Conservation (phyloP, 1,140 invertebrate species). For the Drosophila insularis region DNA sequence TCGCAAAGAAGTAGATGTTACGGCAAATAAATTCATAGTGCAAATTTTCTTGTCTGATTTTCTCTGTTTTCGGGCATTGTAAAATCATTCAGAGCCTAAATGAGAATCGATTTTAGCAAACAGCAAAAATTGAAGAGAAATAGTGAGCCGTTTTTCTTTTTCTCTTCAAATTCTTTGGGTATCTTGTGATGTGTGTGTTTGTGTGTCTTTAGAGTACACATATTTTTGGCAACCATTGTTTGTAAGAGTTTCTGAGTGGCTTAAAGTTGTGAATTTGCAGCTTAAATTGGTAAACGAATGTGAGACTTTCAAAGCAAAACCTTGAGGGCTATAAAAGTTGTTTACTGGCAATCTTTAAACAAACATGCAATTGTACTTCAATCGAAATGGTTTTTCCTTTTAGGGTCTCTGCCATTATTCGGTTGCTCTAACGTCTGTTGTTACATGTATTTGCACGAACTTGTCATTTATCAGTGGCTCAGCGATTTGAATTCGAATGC, state of each 20-base stretch:
- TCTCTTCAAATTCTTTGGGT: too few species aligned
- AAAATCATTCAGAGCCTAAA: background rate
- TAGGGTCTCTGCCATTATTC: slow-evolving; percentile 22
- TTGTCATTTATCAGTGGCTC: slow-evolving; percentile 60
- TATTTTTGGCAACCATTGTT: too few species aligned
- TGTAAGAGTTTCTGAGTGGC: too few species aligned
- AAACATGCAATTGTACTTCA: background rate
- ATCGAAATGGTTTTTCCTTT: slow-evolving; percentile 16
- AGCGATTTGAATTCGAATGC: slow-evolving; percentile 52
- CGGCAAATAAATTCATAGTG: background rate
- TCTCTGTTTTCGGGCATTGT: background rate
- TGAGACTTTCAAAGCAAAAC: background rate
- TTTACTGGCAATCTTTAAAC: slow-evolving; percentile 1
- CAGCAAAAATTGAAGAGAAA: background rate
- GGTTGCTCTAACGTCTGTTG: slow-evolving; percentile 25
- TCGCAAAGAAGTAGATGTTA: background rate
- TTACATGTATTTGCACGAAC: slow-evolving; percentile 43
- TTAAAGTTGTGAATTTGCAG: background rate
- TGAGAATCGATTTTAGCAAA: background rate
- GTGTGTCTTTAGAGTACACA: too few species aligned
- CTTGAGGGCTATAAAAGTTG: background rate
- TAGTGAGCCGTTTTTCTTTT: background rate
- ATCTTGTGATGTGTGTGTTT: too few species aligned
- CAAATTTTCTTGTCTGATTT: background rate
- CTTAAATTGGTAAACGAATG: background rate